These are phyloP conservation scores for Amphipoea oculea DNA, from an alignment of 2,888 invertebrate genomes.

Conservation along the genomic window DNA sequence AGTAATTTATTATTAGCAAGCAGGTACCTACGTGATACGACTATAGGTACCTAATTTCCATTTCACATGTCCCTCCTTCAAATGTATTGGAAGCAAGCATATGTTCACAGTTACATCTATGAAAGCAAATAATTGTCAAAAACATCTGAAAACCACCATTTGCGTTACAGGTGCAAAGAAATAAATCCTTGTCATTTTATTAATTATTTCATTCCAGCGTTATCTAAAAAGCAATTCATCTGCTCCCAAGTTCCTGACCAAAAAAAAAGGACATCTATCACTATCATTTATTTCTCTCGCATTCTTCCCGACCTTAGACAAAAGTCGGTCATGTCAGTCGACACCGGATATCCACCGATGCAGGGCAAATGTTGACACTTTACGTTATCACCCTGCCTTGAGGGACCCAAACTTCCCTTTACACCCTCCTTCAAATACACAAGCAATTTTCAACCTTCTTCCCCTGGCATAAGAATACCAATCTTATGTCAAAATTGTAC, in stretches of 20 bases:
- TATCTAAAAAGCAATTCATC: constrained; percentile 35
- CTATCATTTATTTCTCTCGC: constrained; percentile 55
- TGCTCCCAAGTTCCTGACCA: constrained; percentile 17
- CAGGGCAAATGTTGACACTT: constrained; percentile 82
- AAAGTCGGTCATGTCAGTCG: constrained; percentile 74
- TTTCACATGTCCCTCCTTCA: too few relatives aligned
- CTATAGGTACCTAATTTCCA: too few relatives aligned
- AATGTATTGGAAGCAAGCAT: not conserved
- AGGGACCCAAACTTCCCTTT: constrained; percentile 49
- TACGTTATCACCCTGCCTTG: constrained; percentile 78
- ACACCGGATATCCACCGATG: constrained; percentile 79
- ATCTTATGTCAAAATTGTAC: constrained; percentile 13
- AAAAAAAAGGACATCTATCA: constrained; percentile 57
- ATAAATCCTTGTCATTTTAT: constrained; percentile 3
- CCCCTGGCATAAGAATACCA: not conserved
- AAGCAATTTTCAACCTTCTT: constrained; percentile 56
- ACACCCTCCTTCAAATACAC: constrained; percentile 24
- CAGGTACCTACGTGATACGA: not conserved
- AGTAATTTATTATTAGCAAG: not conserved
- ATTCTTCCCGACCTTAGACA: constrained; percentile 55
- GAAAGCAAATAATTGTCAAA: not conserved
- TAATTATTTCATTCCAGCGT: constrained; percentile 10
- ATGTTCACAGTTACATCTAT: not conserved
- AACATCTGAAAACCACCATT: not conserved
- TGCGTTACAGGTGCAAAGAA: not conserved